Evolutionary conservation across 2,797 vertebrate species (phyloP).

Genomic region (Benthosema pterotum): DNA sequence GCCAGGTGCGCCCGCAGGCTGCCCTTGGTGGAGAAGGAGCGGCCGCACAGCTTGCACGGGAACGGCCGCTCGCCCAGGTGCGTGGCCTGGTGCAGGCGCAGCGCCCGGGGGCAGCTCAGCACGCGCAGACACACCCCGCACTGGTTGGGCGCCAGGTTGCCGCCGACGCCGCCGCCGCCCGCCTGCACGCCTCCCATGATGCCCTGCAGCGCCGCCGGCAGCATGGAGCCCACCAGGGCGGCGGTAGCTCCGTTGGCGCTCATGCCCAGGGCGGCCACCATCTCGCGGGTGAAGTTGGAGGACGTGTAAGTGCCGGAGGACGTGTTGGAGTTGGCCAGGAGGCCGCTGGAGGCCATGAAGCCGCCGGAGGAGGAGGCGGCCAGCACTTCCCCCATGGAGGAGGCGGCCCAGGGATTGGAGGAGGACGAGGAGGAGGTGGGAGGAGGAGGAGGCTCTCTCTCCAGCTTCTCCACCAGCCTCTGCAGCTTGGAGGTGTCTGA

Average conservation of each 20-base stretch:
- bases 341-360: conserved; percentile 57
- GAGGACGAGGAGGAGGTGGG: conserved; percentile 67
- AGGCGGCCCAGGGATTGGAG: conserved; percentile 56
- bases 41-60: conserved; percentile 90
- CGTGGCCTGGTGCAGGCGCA: conserved; percentile 90
- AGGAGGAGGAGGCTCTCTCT: conserved; percentile 74
- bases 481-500: conserved; percentile 93
- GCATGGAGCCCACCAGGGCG: conserved; percentile 56
- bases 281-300: conserved; percentile 78
- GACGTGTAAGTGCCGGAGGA: conserved; percentile 74
- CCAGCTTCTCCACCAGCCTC: conserved; percentile 90
- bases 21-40: conserved; percentile 91
- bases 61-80: conserved; percentile 92
- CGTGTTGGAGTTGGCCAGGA: conserved; percentile 74
- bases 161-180: no score
- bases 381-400: conserved; percentile 66
- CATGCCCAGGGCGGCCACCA: conserved; percentile 77
- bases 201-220: no score
- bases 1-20: conserved; percentile 89
- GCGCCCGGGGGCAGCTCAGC: conserved; percentile 88
- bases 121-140: conserved; percentile 90
- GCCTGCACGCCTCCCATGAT: no score
- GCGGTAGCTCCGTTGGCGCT: conserved; percentile 59
- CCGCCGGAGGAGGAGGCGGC: conserved; percentile 53
- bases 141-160: conserved; percentile 82